These are phyloP conservation scores for Ennomos erosarius DNA, from an alignment of 2,888 invertebrate genomes.

Conservation along the genomic window DNA sequence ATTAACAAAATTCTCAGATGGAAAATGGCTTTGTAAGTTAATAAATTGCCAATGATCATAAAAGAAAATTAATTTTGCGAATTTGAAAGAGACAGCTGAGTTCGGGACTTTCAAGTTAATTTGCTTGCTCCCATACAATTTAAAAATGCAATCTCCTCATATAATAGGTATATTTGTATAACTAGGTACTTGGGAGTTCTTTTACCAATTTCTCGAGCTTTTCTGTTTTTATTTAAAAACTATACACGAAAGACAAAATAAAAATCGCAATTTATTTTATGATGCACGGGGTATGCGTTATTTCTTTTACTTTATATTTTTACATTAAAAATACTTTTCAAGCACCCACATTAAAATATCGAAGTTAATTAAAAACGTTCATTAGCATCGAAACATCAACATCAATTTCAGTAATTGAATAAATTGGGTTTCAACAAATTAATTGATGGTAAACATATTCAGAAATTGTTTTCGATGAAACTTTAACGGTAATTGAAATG, in stretches of 20 bases:
- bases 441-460: slow-evolving; percentile 11
- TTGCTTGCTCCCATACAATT: slow-evolving; percentile 6
- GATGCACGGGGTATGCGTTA: too few species aligned
- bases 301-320: too few species aligned
- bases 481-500: slow-evolving; percentile 7
- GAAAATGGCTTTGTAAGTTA: too few species aligned
- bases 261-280: too few species aligned
- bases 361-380: slow-evolving; percentile 1
- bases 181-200: too few species aligned
- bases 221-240: too few species aligned
- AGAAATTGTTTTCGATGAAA: slow-evolving; percentile 7
- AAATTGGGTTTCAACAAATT: slow-evolving; percentile 27
- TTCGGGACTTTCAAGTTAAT: slow-evolving; percentile 1
- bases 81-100: slow-evolving; percentile 9
- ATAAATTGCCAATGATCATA: slow-evolving; percentile 28
- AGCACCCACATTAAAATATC: too few species aligned
- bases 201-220: too few species aligned
- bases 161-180: too few species aligned
- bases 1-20: slow-evolving; percentile 24
- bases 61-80: slow-evolving; percentile 30
- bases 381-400: slow-evolving; percentile 17
- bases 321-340: too few species aligned
- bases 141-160: slow-evolving; percentile 10
- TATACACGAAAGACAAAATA: too few species aligned
- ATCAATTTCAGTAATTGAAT: slow-evolving; percentile 31